Evolutionary conservation across 2,888 invertebrate genomes (phyloP), one percentile per base, ranked within the genome.

Genomic region (Calliscelio sp.): DNA sequence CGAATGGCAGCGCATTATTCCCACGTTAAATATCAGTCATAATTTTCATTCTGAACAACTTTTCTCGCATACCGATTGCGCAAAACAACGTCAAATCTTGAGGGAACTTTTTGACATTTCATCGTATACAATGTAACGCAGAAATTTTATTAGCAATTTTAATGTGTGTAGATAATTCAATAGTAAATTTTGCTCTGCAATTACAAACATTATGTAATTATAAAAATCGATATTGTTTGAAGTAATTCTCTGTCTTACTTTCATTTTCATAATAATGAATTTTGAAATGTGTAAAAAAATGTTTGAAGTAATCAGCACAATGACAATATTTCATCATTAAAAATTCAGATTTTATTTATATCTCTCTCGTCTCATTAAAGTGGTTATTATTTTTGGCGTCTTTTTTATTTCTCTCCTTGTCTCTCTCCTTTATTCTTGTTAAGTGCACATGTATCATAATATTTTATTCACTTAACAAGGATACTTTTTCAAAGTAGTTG

Each of bases 391-490:
- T 61, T 61, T 73, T 25, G 11, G 18, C 28, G 2, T 20, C 38
- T 16, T 18, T 41, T 55, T 38, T 55, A 16, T 55, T 38, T 44
- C 14, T 18, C 10, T 55, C n/a, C 11, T 55, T 16, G 8, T 55
- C 28, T 53, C 20, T 35, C 24, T 51, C 25, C 2, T 57, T 55
- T 65, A 32, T 53, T 65, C 75, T 65, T 61, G 51, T 46, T 71
- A 74, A 24, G 65, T 55, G 68, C 59, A 44, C 59, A 71, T 63
- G 46, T 65, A 65, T 73, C 66, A 57, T 73, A 73, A 80, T 80
- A 65, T 57, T 80, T 73, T 65, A 80, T 73, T 80, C 53, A 59
- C 59, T 80, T 80, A 80, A 80, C 74, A 74, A 81, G 74, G 59
- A 74, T 81, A 73, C 38, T 68, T 81, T 74, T 81, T 66, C 55